These are phyloP conservation scores for Sula dactylatra DNA, from an alignment of 2,113 vertebrate species.

Conservation along the genomic window DNA sequence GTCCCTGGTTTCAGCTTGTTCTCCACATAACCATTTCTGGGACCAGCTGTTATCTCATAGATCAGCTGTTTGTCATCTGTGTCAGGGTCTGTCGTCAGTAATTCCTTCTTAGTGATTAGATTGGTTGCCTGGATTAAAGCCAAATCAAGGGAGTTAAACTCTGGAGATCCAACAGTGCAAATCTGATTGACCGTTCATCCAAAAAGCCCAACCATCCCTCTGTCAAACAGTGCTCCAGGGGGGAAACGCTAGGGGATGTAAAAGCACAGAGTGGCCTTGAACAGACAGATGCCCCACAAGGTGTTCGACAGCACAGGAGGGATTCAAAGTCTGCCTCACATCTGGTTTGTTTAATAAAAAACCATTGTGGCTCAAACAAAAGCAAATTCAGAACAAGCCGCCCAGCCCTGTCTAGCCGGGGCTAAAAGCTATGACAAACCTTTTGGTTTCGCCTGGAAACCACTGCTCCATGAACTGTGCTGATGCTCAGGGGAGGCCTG, in stretches of 20 bases:
- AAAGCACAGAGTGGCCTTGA: not conserved
- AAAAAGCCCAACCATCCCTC: not conserved
- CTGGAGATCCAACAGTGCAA: not conserved
- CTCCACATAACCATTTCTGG: constrained; percentile 88
- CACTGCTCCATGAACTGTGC: not conserved
- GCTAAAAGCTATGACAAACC: not conserved
- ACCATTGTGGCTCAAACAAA: not conserved
- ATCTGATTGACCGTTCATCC: not conserved
- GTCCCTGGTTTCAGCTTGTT: constrained; percentile 84
- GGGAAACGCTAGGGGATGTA: not conserved
- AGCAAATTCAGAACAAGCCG: not conserved
- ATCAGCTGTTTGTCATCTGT: constrained; percentile 87
- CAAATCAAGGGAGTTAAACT: not conserved
- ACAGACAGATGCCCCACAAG: not conserved
- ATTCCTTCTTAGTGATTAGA: constrained; percentile 94
- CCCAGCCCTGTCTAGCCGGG: not conserved
- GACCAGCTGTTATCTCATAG: constrained; percentile 83
- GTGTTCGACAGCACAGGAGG: not conserved
- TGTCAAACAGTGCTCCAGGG: not conserved
- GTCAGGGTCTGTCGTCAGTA: constrained; percentile 90
- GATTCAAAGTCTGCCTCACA: not conserved
- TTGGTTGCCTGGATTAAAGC: constrained; percentile 85
- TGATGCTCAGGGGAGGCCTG: not conserved
- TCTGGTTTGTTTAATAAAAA: not conserved
- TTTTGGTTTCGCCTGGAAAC: not conserved